Conservation (phyloP, 2,888 invertebrate species). For the Creontiades dilutus region DNA sequence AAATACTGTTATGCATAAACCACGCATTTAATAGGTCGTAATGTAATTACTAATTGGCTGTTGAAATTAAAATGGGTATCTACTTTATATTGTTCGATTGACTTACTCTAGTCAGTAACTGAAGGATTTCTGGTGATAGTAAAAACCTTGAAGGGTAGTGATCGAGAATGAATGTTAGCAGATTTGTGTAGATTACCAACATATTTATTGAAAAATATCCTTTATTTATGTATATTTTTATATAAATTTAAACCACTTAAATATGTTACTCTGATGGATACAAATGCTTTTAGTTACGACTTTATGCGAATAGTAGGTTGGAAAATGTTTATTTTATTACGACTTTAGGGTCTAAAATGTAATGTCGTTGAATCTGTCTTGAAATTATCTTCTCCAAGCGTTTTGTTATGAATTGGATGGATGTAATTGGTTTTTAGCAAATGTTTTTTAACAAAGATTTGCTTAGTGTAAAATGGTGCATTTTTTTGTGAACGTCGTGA, state of each 20-base stretch:
- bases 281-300: neutral
- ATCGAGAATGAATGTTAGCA: neutral
- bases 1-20: no score
- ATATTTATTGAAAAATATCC: neutral
- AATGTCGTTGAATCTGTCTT: neutral
- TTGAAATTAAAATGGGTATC: neutral
- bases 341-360: neutral
- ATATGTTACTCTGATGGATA: neutral
- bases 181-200: neutral
- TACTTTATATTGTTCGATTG: neutral
- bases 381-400: neutral
- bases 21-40: neutral
- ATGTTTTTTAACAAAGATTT: no score
- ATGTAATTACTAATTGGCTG: no score
- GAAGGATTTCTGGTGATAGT: neutral
- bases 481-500: no score
- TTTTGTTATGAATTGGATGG: no score
- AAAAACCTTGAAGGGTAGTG: neutral
- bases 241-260: neutral
- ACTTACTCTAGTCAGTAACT: slow-evolving; percentile 18
- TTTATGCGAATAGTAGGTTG: neutral
- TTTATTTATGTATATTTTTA: slow-evolving; percentile 9
- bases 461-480: no score
- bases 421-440: no score
- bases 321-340: neutral